phyloP scores from a whole-genome alignment of 2,888 invertebrate species.

The Drosophila colorata region DNA sequence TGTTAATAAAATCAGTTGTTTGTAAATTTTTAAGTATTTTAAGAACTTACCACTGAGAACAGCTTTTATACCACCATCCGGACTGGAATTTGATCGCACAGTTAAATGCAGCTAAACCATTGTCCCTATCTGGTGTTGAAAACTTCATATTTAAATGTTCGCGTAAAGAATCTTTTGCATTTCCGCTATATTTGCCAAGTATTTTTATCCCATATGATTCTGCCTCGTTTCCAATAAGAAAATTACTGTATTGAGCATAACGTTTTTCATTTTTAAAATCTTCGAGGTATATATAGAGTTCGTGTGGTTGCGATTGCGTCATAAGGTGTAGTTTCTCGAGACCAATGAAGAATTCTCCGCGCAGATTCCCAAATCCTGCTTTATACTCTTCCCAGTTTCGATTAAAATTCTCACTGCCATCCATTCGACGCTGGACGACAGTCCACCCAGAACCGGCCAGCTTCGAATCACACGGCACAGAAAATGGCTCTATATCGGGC shows the following conservation, averaged over 20 bases:
- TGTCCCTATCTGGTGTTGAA: constrained; percentile 88
- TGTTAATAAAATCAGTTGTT: not conserved
- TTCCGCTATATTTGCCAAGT: constrained; percentile 88
- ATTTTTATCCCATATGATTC: constrained; percentile 88
- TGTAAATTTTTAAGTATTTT: not conserved
- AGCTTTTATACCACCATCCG: constrained; percentile 90
- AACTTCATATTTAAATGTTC: constrained; percentile 89
- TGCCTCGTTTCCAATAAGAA: constrained; percentile 88
- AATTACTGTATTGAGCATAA: constrained; percentile 88
- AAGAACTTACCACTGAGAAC: constrained; percentile 61
- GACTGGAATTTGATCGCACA: constrained; percentile 89
- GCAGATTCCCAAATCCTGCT: constrained; percentile 89
- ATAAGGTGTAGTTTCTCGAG: constrained; percentile 87
- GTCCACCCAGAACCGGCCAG: constrained; percentile 87
- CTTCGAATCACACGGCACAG: constrained; percentile 85
- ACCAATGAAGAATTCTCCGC: constrained; percentile 89
- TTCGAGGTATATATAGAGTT: constrained; percentile 88
- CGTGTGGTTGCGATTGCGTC: constrained; percentile 81
- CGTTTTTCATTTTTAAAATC: constrained; percentile 87
- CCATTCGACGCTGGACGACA: constrained; percentile 86
- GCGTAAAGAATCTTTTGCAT: constrained; percentile 88
- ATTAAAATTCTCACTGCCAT: constrained; percentile 88
- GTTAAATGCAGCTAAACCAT: constrained; percentile 86
- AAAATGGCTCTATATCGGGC: constrained; percentile 85
- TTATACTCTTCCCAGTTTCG: constrained; percentile 88